Conservation (phyloP, 1,140 invertebrate species). For the Solenopsis invicta region DNA sequence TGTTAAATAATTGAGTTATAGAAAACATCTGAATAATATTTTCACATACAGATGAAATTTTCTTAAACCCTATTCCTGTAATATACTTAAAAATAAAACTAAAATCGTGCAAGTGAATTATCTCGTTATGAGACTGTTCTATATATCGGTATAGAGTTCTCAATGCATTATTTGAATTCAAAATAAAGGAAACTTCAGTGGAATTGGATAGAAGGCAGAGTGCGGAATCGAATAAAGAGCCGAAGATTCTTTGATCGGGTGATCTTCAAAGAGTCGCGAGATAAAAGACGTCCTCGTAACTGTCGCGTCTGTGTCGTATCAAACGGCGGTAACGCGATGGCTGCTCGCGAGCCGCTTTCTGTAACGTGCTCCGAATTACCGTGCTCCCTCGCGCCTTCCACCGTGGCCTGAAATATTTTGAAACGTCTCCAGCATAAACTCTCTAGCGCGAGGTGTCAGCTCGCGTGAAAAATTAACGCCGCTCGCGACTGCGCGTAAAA, state of each 20-base stretch:
- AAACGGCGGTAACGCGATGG: conserved; percentile 4
- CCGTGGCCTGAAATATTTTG: conserved; percentile 47
- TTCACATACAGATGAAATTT: background rate
- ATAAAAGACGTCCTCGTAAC: conserved; percentile 67
- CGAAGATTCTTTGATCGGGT: conserved; percentile 60
- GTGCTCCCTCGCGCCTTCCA: background rate
- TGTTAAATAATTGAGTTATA: no score
- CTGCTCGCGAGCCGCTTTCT: conserved; percentile 19
- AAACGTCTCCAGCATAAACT: conserved; percentile 32
- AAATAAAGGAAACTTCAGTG: background rate
- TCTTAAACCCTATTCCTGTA: background rate
- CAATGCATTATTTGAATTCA: background rate
- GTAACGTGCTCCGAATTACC: conserved; percentile 38
- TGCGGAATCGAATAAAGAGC: conserved; percentile 54
- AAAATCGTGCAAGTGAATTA: conserved; percentile 1
- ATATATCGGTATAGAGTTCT: background rate
- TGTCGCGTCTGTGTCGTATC: conserved; percentile 67
- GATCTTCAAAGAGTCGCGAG: conserved; percentile 63
- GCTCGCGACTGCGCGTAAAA: conserved; percentile 55
- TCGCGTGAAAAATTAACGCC: conserved; percentile 60
- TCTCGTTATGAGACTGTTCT: background rate
- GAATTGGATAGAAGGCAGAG: background rate
- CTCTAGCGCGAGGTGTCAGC: conserved; percentile 46
- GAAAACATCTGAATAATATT: no score
- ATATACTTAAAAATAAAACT: background rate